phyloP scores from a whole-genome alignment of 2,797 vertebrate genomes.

The Naso thynnoides region DNA sequence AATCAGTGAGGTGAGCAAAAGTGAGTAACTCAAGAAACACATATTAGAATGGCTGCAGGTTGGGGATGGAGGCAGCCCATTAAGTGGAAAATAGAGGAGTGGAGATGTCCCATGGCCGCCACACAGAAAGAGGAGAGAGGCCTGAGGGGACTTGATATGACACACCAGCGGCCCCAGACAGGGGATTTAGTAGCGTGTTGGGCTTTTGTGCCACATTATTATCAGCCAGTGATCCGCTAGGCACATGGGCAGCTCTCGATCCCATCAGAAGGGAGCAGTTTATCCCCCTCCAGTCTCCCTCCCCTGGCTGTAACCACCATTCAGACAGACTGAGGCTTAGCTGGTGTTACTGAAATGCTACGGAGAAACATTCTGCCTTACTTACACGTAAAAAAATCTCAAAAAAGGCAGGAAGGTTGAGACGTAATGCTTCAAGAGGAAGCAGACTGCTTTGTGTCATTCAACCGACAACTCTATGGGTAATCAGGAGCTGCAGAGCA shows the following conservation, averaged over 20 bases:
- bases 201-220: conserved; percentile 80
- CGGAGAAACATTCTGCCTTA: conserved; percentile 50
- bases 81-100: conserved; percentile 66
- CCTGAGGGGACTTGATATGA: conserved; percentile 75
- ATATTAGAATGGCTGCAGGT: conserved; percentile 69
- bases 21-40: conserved; percentile 60
- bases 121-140: conserved; percentile 54
- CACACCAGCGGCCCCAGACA: conserved; percentile 69
- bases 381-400: conserved; percentile 40
- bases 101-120: conserved; percentile 62
- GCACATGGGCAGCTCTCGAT: conserved; percentile 71
- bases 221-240: conserved; percentile 77
- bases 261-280: conserved; percentile 69
- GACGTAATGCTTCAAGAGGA: conserved; percentile 24
- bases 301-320: conserved; percentile 59
- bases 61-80: conserved; percentile 60
- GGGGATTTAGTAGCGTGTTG: conserved; percentile 74
- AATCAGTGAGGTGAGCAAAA: conserved; percentile 62
- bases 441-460: conserved; percentile 21
- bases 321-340: conserved; percentile 67
- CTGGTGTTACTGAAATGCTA: conserved; percentile 70
- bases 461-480: conserved; percentile 5
- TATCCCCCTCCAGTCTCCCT: conserved; percentile 68
- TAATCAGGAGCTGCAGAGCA: conserved; percentile 20
- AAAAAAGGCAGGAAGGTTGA: conserved; percentile 42